These are phyloP conservation scores for Eilema sororculum DNA, from an alignment of 2,888 invertebrate genomes.

Conservation along the genomic window DNA sequence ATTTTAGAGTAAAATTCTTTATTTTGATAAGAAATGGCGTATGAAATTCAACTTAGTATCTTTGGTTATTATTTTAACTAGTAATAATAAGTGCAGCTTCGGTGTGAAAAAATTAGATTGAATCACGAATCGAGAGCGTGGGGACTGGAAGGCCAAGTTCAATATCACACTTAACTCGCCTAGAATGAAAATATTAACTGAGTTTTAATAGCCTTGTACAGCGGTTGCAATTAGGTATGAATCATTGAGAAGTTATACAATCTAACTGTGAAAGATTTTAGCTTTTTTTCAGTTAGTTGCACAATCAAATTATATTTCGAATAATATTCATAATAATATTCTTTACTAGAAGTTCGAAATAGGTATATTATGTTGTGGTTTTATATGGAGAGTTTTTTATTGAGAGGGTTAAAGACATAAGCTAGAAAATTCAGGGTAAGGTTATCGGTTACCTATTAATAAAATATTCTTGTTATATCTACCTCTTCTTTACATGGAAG, in stretches of 20 bases:
- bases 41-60: neutral
- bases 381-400: too few species aligned
- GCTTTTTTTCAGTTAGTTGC: neutral
- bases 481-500: too few species aligned
- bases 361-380: too few species aligned
- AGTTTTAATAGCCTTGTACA: constrained; percentile 14
- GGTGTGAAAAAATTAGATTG: constrained; percentile 19
- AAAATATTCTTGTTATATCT: too few species aligned
- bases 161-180: constrained; percentile 26
- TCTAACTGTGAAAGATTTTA: neutral
- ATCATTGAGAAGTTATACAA: neutral
- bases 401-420: neutral
- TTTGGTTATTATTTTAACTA: neutral
- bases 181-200: neutral
- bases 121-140: constrained; percentile 27
- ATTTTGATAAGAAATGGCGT: neutral
- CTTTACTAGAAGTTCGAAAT: neutral
- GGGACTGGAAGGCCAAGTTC: constrained; percentile 48
- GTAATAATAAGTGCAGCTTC: neutral
- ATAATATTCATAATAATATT: neutral
- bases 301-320: neutral
- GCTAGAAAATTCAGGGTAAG: too few species aligned
- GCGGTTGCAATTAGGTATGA: constrained; percentile 13
- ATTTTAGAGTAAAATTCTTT: neutral
- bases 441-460: too few species aligned